Base-by-base conservation (phyloP, 64 coral and sea anemone genomes). In the Stylophora pistillata region DNA sequence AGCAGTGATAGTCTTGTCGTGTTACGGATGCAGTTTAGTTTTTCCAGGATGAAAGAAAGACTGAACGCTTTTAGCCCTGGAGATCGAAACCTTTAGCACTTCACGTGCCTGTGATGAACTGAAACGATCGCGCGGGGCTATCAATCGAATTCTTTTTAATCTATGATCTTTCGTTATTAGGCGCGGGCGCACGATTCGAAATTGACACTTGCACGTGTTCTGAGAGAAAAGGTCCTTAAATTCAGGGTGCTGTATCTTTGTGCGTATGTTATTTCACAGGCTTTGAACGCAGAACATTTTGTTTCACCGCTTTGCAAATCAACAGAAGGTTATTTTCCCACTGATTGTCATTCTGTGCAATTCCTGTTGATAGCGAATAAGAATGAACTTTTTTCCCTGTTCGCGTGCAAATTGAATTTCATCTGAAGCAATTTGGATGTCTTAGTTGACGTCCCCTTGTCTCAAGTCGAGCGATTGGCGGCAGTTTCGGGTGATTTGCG, bases 101-200 rank as follows among this genome's bases (percentile, higher is more conserved):
- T 17, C 79, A 82, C 59, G 79, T 82, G 79, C 21, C 33, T 33
- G 12, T 84, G 32, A 69, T 33, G 27, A 53, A 27, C n/a, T 65
- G 61, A 12, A 60, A 54, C 18, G 62, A 52, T 47, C 37, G 37
- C 37, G 37, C 33, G 13, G 4, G 4, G 62, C 61, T 70, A 63
- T 84, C 80, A 47, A 69, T 69, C 17, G 52, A 69, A 14, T 26
- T n/a, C 69, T 32, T 69, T 68, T 70, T 14, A 27, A 84, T 69
- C 69, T 60, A 7, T 37, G 31, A 53, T 70, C 27, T 54, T 84
- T n/a, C 61, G 21, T 25, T 66, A 66, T 82, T 84, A 70, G 69
- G 29, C 62, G 60, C 34, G 30, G 33, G 60, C 32, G 41, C 12
- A 18, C 58, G 79, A 82, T 47, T 32, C 79, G 79, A 68, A 76